Conservation (phyloP, 2,888 invertebrate species). For the Nomada goodeniana region DNA sequence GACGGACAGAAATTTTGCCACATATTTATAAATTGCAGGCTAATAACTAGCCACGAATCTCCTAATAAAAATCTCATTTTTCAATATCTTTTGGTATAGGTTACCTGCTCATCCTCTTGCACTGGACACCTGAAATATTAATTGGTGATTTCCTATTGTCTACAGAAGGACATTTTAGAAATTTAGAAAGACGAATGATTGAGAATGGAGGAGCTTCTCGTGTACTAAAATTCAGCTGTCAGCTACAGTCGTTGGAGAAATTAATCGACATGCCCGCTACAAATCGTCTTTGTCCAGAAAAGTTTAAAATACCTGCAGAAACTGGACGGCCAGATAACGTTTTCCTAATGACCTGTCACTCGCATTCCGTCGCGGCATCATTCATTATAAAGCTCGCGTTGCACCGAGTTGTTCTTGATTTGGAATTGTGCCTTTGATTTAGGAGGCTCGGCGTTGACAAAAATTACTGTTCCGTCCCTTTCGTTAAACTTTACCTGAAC, state of each 20-base stretch:
- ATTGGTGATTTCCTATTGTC: too few species aligned
- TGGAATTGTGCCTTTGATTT: neutral
- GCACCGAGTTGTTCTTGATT: too few species aligned
- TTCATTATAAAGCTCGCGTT: neutral
- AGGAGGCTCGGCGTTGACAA: neutral
- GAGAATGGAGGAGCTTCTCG: neutral
- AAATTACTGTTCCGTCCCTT: neutral
- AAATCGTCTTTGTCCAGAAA: conserved; percentile 22
- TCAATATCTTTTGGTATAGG: too few species aligned
- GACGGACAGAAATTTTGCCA: too few species aligned
- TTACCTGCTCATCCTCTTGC: too few species aligned
- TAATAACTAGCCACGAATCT: too few species aligned
- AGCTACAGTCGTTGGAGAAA: neutral
- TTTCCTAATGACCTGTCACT: conserved; percentile 12
- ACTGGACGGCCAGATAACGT: conserved; percentile 1
- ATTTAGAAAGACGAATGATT: neutral
- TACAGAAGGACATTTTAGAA: neutral
- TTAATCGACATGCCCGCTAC: conserved; percentile 18
- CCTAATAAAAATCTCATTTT: too few species aligned
- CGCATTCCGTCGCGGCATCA: neutral
- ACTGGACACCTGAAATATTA: too few species aligned
- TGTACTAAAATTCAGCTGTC: conserved; percentile 11
- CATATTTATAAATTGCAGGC: too few species aligned
- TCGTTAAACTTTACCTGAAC: neutral
- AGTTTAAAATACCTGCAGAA: conserved; percentile 12